A percentile compares a stretch with the other conserved stretches of the same genome.
Evolutionary conservation across 2,113 vertebrate genomes (phyloP).

Genomic region (Zosterops borbonicus): DNA sequence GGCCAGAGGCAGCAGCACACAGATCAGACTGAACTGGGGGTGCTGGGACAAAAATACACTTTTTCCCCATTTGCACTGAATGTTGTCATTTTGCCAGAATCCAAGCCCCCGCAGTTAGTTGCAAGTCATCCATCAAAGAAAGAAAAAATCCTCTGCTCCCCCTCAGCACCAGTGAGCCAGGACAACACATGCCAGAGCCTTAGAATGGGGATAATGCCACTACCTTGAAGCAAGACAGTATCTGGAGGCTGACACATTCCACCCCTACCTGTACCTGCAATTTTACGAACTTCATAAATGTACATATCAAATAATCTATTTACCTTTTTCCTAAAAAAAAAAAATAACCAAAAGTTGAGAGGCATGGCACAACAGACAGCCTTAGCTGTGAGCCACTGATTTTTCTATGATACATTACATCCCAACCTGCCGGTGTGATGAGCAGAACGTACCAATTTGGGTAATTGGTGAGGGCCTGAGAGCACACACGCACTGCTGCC

Average conservation of each 20-base stretch:
- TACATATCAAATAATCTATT: background rate
- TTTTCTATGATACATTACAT: background rate
- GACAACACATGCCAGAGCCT: background rate
- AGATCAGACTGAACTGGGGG: background rate
- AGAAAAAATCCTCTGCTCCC: background rate
- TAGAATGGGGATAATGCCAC: accelerated
- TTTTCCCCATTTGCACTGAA: background rate
- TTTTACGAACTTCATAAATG: background rate
- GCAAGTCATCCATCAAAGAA: background rate
- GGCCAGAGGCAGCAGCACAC: accelerated
- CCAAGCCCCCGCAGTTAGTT: background rate
- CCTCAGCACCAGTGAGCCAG: background rate
- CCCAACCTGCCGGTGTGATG: accelerated
- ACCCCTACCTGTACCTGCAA: background rate
- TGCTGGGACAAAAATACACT: background rate
- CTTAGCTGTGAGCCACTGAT: background rate
- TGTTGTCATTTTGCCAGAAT: background rate
- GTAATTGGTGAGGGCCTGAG: conserved; percentile 27
- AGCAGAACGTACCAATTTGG: background rate
- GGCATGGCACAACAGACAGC: background rate
- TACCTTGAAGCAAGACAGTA: background rate
- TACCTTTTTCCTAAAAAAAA: background rate
- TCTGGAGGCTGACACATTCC: accelerated
- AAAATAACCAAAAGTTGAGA: background rate
- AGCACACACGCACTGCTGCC: background rate